These are phyloP conservation scores for Pollenia angustigena DNA, from an alignment of 2,888 invertebrate species.

Conservation along the genomic window DNA sequence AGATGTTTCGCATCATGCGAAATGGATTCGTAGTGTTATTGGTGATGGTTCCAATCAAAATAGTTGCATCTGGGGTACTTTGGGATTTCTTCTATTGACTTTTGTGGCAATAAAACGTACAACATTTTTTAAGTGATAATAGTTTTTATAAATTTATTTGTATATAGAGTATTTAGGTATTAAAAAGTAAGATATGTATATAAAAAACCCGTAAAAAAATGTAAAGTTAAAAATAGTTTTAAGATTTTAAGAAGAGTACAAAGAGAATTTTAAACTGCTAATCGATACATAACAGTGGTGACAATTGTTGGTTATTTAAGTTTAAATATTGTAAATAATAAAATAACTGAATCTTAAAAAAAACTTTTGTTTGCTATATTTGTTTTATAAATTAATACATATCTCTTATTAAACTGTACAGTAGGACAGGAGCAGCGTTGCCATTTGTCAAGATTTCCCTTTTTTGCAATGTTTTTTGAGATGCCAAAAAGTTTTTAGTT, in stretches of 20 bases:
- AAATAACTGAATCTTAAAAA: too few relatives aligned
- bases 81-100: slow-evolving; percentile 79
- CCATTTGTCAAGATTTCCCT: too few relatives aligned
- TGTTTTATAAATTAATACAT: too few relatives aligned
- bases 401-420: too few relatives aligned
- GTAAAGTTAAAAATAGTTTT: slow-evolving; percentile 40
- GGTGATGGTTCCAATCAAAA: slow-evolving; percentile 79
- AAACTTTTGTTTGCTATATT: too few relatives aligned
- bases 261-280: slow-evolving; percentile 42
- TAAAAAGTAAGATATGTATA: neutral
- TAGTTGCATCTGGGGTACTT: slow-evolving; percentile 80
- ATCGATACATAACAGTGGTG: neutral
- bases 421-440: too few relatives aligned
- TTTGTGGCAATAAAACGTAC: slow-evolving; percentile 76
- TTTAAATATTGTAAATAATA: neutral
- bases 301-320: neutral
- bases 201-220: slow-evolving; percentile 1
- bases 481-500: too few relatives aligned
- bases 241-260: slow-evolving; percentile 46
- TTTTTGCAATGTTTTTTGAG: too few relatives aligned
- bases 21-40: slow-evolving; percentile 78
- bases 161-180: neutral
- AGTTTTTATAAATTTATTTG: slow-evolving; percentile 2
- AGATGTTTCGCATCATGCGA: slow-evolving; percentile 68
- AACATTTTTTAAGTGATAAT: slow-evolving; percentile 51